Percentiles rank a stretch among this genome's conserved stretches.
Conservation (phyloP, 2,888 invertebrate genomes). For the Drosophila helvetica region DNA sequence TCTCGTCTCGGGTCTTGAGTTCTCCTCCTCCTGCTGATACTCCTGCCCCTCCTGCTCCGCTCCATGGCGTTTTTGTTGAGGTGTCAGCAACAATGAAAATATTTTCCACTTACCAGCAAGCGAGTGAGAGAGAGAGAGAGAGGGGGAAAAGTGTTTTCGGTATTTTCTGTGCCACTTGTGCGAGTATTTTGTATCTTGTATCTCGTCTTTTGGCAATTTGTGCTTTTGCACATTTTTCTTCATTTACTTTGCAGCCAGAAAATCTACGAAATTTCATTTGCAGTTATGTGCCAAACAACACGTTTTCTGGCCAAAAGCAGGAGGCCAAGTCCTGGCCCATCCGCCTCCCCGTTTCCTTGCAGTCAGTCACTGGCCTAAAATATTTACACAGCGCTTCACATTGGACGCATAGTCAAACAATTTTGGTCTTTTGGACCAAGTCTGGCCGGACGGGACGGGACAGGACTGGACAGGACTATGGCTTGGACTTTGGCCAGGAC, state of each 20-base stretch:
- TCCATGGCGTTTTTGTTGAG: constrained; percentile 43
- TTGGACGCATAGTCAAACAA: constrained; percentile 72
- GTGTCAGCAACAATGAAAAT: constrained; percentile 78
- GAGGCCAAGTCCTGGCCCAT: background rate
- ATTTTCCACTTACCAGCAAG: constrained; percentile 58
- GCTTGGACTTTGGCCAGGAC: constrained; percentile 5
- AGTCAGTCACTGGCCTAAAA: constrained; percentile 54
- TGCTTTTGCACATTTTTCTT: constrained; percentile 77
- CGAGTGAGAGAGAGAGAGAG: constrained; percentile 7
- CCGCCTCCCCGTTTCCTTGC: constrained; percentile 5
- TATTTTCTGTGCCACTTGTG: constrained; percentile 25
- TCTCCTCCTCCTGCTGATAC: background rate
- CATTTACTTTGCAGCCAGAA: constrained; percentile 72
- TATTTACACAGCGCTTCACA: constrained; percentile 72
- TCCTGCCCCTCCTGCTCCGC: background rate
- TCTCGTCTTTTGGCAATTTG: constrained; percentile 65
- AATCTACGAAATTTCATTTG: constrained; percentile 78
- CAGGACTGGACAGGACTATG: background rate
- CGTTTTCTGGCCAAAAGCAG: constrained; percentile 3
- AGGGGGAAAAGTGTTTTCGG: constrained; percentile 20
- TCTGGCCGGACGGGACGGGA: constrained; percentile 1
- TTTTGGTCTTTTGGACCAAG: constrained; percentile 28
- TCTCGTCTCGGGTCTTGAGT: constrained; percentile 19
- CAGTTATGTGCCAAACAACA: constrained; percentile 67
- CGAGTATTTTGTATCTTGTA: constrained; percentile 9